These are phyloP conservation scores for Caenorhabditis remanei DNA, from an alignment of 1,140 invertebrate species.

Conservation along the genomic window DNA sequence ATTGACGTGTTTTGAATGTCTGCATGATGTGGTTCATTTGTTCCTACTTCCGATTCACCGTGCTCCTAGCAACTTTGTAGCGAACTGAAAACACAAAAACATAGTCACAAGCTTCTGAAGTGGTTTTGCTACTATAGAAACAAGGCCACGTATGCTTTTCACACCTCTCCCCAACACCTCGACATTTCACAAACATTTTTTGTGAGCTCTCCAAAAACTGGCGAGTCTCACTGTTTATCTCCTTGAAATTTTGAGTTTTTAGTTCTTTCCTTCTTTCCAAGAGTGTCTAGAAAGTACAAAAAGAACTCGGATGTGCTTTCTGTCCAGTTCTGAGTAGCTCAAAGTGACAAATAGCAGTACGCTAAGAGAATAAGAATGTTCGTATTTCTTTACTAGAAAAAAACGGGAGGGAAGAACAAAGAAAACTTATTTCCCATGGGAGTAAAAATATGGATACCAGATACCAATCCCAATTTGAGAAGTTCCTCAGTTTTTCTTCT, in stretches of 20 bases:
- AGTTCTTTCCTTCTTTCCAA: not conserved
- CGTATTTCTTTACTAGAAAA: not conserved
- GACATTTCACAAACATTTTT: not conserved
- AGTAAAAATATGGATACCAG: not conserved
- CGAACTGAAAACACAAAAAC: not conserved
- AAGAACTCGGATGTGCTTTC: not conserved
- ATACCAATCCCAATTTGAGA: slow-evolving; percentile 26
- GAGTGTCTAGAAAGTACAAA: not conserved
- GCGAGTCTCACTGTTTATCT: not conserved
- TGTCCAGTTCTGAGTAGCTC: not conserved
- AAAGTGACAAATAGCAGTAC: not conserved
- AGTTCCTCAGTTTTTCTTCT: slow-evolving; percentile 25
- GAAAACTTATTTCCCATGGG: slow-evolving; percentile 3
- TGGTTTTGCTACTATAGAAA: not conserved
- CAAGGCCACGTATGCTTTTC: not conserved
- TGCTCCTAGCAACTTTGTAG: not conserved
- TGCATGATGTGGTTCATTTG: too few species aligned
- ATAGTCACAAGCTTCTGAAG: not conserved
- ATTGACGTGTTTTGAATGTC: too few species aligned
- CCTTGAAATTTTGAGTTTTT: not conserved
- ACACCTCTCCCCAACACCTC: not conserved
- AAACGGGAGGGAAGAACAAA: not conserved
- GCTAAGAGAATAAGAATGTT: slow-evolving; percentile 10
- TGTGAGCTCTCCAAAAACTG: not conserved
- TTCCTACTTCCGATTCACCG: not conserved